Conservation (phyloP, 35 echinoderm and acorn worm species). For the Strongylocentrotus purpuratus region DNA sequence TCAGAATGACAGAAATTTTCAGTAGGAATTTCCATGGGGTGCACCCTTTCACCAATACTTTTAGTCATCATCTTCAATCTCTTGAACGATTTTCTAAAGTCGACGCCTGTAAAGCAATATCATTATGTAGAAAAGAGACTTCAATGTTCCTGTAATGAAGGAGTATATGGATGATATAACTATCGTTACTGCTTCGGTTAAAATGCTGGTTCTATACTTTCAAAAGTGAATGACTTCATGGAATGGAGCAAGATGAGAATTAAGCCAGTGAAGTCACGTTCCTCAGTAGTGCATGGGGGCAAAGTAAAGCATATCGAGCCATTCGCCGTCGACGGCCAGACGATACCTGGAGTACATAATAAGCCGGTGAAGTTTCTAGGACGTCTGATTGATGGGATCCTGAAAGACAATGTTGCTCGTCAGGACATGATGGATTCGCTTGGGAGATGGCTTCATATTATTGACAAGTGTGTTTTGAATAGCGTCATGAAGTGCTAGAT, state of each 20-base stretch:
- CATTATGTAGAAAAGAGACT: slow-evolving; percentile 2
- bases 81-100: slow-evolving; percentile 7
- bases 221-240: slow-evolving; percentile 6
- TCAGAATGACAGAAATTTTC: slow-evolving; percentile 16
- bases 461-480: slow-evolving; percentile 4
- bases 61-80: slow-evolving; percentile 20
- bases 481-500: too few species aligned
- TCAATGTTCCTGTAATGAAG: slow-evolving; percentile 20
- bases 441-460: not conserved
- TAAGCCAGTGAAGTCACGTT: slow-evolving; percentile 26
- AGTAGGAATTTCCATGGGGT: slow-evolving; percentile 18
- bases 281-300: too few species aligned
- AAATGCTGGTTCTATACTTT: not conserved
- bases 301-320: too few species aligned
- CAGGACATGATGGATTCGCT: too few species aligned
- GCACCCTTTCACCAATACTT: slow-evolving; percentile 17
- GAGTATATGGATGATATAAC: slow-evolving; percentile 45
- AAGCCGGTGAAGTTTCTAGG: not conserved
- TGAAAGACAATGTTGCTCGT: not conserved
- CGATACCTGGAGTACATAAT: not conserved
- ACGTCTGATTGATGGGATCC: too few species aligned
- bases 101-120: not conserved
- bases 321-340: not conserved
- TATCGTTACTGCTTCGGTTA: not conserved
- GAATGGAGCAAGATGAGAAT: slow-evolving; percentile 40